phyloP scores from a whole-genome alignment of 2,113 vertebrate genomes.

The Alosa alosa region DNA sequence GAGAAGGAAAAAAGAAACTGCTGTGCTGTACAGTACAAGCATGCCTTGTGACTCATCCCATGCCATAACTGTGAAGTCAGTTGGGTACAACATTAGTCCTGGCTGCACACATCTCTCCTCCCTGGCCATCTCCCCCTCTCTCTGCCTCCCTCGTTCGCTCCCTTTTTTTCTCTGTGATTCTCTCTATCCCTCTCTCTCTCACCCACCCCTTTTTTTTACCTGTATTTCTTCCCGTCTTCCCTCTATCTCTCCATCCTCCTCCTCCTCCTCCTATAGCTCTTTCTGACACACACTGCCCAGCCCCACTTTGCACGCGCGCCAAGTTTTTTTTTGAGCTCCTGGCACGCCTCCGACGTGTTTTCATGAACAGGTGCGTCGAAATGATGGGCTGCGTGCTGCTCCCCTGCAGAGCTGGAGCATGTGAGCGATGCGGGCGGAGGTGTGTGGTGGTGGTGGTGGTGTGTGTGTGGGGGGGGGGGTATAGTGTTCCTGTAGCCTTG shows the following conservation, averaged over 20 bases:
- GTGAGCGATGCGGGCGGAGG: background rate
- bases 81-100: background rate
- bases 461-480: background rate
- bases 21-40: background rate
- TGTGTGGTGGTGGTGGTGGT: background rate
- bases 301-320: background rate
- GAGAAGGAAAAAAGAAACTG: background rate
- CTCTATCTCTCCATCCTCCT: background rate
- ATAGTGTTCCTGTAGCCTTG: background rate
- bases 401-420: background rate
- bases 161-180: background rate
- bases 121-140: background rate
- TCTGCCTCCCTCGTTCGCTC: background rate
- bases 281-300: background rate
- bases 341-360: conserved; percentile 10
- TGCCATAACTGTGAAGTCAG: background rate
- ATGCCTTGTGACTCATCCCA: background rate
- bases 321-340: background rate
- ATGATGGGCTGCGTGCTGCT: background rate
- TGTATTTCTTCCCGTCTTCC: background rate
- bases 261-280: background rate
- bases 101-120: background rate
- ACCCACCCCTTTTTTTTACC: background rate
- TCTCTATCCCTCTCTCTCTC: background rate
- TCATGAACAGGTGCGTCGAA: background rate